Evolutionary conservation across 2,113 vertebrate species (phyloP).

Genomic region (Oncorhynchus nerka): DNA sequence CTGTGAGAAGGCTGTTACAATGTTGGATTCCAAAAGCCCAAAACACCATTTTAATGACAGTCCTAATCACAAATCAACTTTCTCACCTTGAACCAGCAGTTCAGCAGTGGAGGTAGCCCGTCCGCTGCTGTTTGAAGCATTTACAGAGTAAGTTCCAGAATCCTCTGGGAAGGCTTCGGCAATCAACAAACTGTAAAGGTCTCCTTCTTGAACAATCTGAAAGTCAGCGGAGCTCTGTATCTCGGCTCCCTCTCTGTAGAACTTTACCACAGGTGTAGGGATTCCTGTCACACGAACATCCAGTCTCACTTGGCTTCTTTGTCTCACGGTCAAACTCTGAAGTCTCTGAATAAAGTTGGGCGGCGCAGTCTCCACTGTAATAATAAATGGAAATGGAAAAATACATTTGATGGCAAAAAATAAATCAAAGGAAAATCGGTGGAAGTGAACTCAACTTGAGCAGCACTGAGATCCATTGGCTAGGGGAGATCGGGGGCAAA

Average conservation of each 20-base stretch:
- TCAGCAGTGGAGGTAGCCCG: constrained; percentile 96
- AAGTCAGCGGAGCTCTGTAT: constrained; percentile 91
- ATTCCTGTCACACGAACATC: constrained; percentile 93
- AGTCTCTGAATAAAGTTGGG: constrained; percentile 94
- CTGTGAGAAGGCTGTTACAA: no score
- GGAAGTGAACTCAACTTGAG: no score
- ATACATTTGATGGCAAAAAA: background rate
- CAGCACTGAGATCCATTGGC: no score
- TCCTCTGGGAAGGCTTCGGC: constrained; percentile 94
- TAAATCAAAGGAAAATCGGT: no score
- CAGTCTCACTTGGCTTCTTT: constrained; percentile 94
- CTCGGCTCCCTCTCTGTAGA: constrained; percentile 97
- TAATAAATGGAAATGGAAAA: constrained; percentile 30
- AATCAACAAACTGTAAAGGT: constrained; percentile 94
- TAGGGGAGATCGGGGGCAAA: no score
- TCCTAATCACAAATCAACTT: no score
- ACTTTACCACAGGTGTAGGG: constrained; percentile 96
- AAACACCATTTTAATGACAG: no score
- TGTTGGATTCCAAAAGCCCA: no score
- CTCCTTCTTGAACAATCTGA: constrained; percentile 88
- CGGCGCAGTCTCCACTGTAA: constrained; percentile 89
- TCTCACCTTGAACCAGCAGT: constrained; percentile 89
- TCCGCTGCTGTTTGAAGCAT: constrained; percentile 91
- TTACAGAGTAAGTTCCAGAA: constrained; percentile 96
- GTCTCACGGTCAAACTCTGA: constrained; percentile 90